These are phyloP conservation scores for Tetragnatha versicolor DNA, from an alignment of 1,140 invertebrate genomes.

Conservation along the genomic window DNA sequence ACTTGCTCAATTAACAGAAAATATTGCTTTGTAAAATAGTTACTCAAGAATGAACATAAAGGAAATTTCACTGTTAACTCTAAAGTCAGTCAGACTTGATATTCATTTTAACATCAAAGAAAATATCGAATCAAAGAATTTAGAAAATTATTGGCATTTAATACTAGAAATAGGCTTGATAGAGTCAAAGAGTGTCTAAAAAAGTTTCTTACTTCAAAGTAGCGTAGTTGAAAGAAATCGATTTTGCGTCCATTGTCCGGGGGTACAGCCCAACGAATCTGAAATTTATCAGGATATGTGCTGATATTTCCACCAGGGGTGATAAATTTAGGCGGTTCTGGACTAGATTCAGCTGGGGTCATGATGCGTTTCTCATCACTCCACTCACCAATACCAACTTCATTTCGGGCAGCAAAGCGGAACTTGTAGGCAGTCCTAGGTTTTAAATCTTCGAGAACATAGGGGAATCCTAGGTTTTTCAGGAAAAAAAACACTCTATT, in stretches of 20 bases:
- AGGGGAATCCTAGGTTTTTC: slow-evolving; percentile 26
- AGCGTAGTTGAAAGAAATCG: slow-evolving; percentile 80
- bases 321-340: slow-evolving; percentile 59
- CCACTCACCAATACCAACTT: slow-evolving; percentile 81
- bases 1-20: too few species aligned
- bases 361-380: slow-evolving; percentile 66
- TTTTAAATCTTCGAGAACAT: slow-evolving; percentile 77
- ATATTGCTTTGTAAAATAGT: too few species aligned
- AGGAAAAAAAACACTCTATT: not conserved
- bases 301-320: slow-evolving; percentile 63
- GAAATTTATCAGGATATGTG: slow-evolving; percentile 77
- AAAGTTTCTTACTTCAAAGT: slow-evolving; percentile 72
- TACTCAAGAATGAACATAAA: too few species aligned
- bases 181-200: not conserved
- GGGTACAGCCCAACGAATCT: slow-evolving; percentile 79
- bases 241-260: slow-evolving; percentile 88
- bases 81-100: too few species aligned
- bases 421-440: slow-evolving; percentile 84
- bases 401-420: slow-evolving; percentile 82
- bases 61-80: too few species aligned
- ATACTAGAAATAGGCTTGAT: not conserved
- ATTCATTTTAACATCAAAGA: too few species aligned
- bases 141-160: not conserved
- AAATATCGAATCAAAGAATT: too few species aligned
- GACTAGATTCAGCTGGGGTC: slow-evolving; percentile 57